Base-by-base conservation (phyloP, 2,888 invertebrate genomes). In the Lottia scabra region DNA sequence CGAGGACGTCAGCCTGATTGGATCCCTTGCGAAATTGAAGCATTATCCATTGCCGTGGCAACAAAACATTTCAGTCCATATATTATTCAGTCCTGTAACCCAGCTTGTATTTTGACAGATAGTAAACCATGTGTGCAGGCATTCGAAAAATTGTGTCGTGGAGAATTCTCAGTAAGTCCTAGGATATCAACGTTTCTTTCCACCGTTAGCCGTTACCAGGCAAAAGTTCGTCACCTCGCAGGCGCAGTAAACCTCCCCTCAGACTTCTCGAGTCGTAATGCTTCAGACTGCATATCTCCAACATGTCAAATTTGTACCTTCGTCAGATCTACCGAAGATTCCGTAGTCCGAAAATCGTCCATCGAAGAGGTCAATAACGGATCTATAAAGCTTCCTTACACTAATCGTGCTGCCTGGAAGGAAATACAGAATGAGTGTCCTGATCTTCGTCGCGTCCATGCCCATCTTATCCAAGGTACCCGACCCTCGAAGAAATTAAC, bases 101-200 rank as follows among this genome's bases (percentile, higher is more conserved):
- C 30, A 30, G 65, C 74, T n/a, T 80, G 78, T 67, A 69, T 78
- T 16, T 70, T 79, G 4, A 74, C 77, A 4, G 75, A 79, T 70
- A 77, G 74, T 46, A 72, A 75, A 65, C 76, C 77, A 2, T 77
- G 71, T 65, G 74, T 73, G 10, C 75, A 75, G 45, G 73, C 73
- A 8, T 71, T 43, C 46, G 72, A 77, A n/a, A 76, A 75, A 30
- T 63, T 78, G 3, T 70, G 70, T 44, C 43, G 72, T 30, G 78
- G 74, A 5, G 74, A 78, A 66, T 78, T 78, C 63, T 78, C 77
- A 6, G 66, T 73, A 1, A 77, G 75, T 23, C 75, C 76, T 26
- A 19, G 76, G 4, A 73, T 77, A 13, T 44, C 48, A 1, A 65
- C 73, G 10, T 76, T 72, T 46, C 56, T 78, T 2, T 74, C 76